Evolutionary conservation across 2,888 invertebrate species (phyloP), one percentile per base, ranked within the genome.

Genomic region (Campopleginae sp.): DNA sequence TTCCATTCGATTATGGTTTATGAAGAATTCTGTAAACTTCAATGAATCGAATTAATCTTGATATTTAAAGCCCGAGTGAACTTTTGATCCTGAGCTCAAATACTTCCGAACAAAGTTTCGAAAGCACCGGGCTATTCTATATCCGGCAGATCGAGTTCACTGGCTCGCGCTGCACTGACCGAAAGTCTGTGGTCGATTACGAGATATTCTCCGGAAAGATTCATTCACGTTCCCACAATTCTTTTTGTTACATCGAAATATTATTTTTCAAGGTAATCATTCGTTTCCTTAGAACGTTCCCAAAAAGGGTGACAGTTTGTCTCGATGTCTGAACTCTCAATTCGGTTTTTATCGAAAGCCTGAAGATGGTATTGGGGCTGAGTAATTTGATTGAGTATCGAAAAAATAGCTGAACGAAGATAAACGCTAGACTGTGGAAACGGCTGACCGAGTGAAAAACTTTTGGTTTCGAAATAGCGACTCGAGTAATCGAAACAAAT

Each of bases 401-500:
- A 58, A 14, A 14, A 27, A 58, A 58, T 27, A 58, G 54, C 23
- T 12, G 19, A 23, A 23, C 54, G 54, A 54, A 12, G 54, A 54
- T 54, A 12, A 54, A 54, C 19, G 19, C 19, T 2, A 19, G 51
- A n/a, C 23, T 12, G 23, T 23, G 8, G 23, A 54, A 54, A 54
- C 3, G 23, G 54, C 23, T 54, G 54, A 23, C 54, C 12, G 12
- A 23, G 23, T 23, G 4, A 0, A 23, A 54, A 54, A 54, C 7
- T 54, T 54, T 54, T 54, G 12, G 54, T 54, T 54, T 54, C 4
- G 23, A 54, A 23, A 54, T 54, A 12, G 12, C 23, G 54, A 12
- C 2, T 5, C 48, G 70, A 74, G 61, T 42, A 75, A 80, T 80
- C 42, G 23, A 74, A 75, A 70, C 61, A 48, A 68, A 71, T 80